Base-by-base conservation (phyloP, 2,797 vertebrate genomes). In the Melanotaenia trifasciata region DNA sequence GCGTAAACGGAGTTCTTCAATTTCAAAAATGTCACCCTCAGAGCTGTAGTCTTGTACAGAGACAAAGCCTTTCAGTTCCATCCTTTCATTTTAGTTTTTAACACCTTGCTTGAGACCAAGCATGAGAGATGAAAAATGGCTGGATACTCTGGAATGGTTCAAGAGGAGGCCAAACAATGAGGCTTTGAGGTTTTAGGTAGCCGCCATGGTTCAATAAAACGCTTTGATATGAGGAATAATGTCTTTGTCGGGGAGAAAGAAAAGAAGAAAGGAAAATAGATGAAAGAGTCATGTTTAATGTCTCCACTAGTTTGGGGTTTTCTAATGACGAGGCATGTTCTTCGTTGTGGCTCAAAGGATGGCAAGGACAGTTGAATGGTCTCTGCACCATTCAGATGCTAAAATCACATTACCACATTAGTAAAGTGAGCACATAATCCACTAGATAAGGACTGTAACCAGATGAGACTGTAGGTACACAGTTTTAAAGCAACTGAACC, bases 1-100 rank as follows among this genome's bases (percentile, higher is more conserved):
- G 63, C 50, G 64, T 79, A 93, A 92, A 93, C 89, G 84, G 92
- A 93, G 86, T 79, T 85, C 83, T 91, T 90, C 74, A 0, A 9
- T 86, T 93, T 86, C 86, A 83, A 82, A 73, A 78, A 66, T 62
- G 74, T 64, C 47, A 4, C 74, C 58, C 38, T 70, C 26, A 58
- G 30, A 64, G 57, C 57, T 22, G 51, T 14, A 58, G 65, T n/a
- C 61, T 36, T 43, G 28, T 12, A n/a, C 16, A 38, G 47, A 58
- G 67, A 65, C 18, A 51, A 78, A 62, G 75, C 50, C 57, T 79
- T 72, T 87, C 56, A 24, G 66, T 79, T 84, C 79, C 77, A 71
- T 58, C 68, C 84, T 78, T 89, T 88, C 78, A 76, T 70, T 79
- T 84, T 76, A 80, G 74, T 76, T 81, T 83, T 78, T 83, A 80